These are phyloP conservation scores for Neoarius graeffei DNA, from an alignment of 2,113 vertebrate species.

Conservation along the genomic window DNA sequence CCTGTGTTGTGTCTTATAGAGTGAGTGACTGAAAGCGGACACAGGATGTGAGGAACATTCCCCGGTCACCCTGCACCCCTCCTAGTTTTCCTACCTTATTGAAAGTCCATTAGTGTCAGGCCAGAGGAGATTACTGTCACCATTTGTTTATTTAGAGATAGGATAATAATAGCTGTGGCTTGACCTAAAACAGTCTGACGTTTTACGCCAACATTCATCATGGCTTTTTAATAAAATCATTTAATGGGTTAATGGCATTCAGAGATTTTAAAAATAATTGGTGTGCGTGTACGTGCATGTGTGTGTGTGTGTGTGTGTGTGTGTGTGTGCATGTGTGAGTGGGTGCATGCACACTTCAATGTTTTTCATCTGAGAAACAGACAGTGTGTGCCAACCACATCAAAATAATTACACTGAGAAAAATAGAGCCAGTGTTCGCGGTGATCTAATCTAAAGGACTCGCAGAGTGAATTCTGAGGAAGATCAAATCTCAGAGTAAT, in stretches of 20 bases:
- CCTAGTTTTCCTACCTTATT: constrained; percentile 67
- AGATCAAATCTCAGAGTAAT: constrained; percentile 72
- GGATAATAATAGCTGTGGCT: constrained; percentile 57
- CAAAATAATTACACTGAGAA: constrained; percentile 71
- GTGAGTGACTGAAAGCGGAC: constrained; percentile 19
- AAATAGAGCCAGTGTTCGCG: constrained; percentile 66
- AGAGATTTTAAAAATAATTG: constrained; percentile 57
- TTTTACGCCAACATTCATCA: constrained; percentile 47
- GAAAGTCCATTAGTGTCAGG: constrained; percentile 76
- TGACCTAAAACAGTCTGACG: constrained; percentile 58
- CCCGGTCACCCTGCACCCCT: constrained; percentile 47
- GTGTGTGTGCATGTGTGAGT: constrained; percentile 11
- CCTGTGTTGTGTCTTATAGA: background rate
- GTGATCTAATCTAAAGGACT: constrained; percentile 71
- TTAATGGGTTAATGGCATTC: constrained; percentile 77
- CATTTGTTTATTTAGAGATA: constrained; percentile 54
- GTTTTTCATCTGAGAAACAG: constrained; percentile 58
- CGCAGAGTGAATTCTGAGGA: constrained; percentile 61
- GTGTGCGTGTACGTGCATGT: background rate
- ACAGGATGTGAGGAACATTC: constrained; percentile 34
- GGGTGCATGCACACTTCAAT: constrained; percentile 40
- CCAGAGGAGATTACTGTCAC: constrained; percentile 63
- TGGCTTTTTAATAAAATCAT: constrained; percentile 65
- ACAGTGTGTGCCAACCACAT: constrained; percentile 69
- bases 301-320: constrained; percentile 19